These are phyloP conservation scores for Pterocles burchelli DNA, from an alignment of 2,113 vertebrate species.

Conservation along the genomic window DNA sequence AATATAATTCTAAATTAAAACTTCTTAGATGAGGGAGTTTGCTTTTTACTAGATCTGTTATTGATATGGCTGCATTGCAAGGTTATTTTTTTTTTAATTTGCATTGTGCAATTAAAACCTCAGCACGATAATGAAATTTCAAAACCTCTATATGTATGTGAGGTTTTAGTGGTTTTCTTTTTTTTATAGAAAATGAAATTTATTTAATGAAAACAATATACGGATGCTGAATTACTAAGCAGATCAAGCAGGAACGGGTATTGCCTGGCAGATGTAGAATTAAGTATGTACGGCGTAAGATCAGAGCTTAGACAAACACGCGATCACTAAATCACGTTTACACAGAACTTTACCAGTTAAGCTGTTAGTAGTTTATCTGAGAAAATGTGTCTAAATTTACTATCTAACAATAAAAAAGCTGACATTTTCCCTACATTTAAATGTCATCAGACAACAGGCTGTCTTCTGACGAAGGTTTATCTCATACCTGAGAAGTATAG, in stretches of 20 bases:
- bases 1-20: slow-evolving; percentile 75
- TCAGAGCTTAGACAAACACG: slow-evolving; percentile 42
- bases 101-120: slow-evolving; percentile 73
- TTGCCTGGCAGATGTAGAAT: slow-evolving; percentile 56
- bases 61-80: slow-evolving; percentile 74
- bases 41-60: slow-evolving; percentile 66
- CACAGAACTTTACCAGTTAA: slow-evolving; percentile 36
- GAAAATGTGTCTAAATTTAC: slow-evolving; percentile 22
- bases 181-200: slow-evolving; percentile 11
- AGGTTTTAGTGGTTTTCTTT: neutral
- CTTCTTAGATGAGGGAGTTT: slow-evolving; percentile 47
- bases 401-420: slow-evolving; percentile 15
- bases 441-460: slow-evolving; percentile 54
- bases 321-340: slow-evolving; percentile 46
- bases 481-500: neutral
- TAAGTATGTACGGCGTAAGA: slow-evolving; percentile 28
- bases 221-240: slow-evolving; percentile 57
- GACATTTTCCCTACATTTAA: slow-evolving; percentile 59
- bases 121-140: slow-evolving; percentile 63
- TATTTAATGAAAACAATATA: slow-evolving; percentile 58
- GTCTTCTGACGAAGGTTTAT: slow-evolving; percentile 39
- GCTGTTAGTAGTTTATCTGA: slow-evolving; percentile 23
- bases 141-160: neutral
- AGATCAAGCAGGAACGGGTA: slow-evolving; percentile 44
- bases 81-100: slow-evolving; percentile 75